A percentile compares a stretch with the other conserved stretches of the same genome.
These are phyloP conservation scores for Huso huso DNA, from an alignment of 2,797 vertebrate species.

Conservation along the genomic window DNA sequence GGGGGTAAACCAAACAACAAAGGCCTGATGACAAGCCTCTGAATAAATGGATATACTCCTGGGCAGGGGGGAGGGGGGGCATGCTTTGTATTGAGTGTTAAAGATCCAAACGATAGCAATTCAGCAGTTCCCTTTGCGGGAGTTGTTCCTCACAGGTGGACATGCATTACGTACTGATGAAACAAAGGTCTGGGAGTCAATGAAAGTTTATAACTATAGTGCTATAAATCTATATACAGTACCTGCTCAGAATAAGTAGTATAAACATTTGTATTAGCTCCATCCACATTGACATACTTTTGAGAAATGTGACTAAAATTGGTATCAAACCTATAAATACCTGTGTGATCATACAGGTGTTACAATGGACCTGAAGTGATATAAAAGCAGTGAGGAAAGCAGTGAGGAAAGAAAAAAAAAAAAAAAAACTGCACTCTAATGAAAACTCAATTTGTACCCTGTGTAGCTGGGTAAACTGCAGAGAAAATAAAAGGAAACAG, in stretches of 20 bases:
- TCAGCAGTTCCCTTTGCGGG: too few relatives aligned
- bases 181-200: too few relatives aligned
- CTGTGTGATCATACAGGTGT: slow-evolving; percentile 20
- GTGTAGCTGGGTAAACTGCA: slow-evolving; percentile 21
- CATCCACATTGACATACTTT: too few relatives aligned
- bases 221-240: too few relatives aligned
- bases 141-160: too few relatives aligned
- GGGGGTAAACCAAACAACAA: slow-evolving; percentile 38
- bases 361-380: slow-evolving; percentile 24
- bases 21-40: slow-evolving; percentile 35
- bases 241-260: too few relatives aligned
- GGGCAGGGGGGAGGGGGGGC: slow-evolving; percentile 21
- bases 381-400: slow-evolving; percentile 29
- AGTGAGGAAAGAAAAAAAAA: slow-evolving; percentile 11
- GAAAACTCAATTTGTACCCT: slow-evolving; percentile 25
- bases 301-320: neutral
- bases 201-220: too few relatives aligned
- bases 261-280: too few relatives aligned
- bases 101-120: too few relatives aligned
- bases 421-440: slow-evolving; percentile 19
- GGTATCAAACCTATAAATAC: slow-evolving; percentile 6
- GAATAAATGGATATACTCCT: slow-evolving; percentile 26
- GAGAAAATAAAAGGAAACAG: slow-evolving; percentile 59
- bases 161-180: too few relatives aligned
- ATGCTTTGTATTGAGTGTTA: slow-evolving; percentile 2